Percentiles rank a stretch among this genome's conserved stretches.
These are phyloP conservation scores for Salvelinus sp. DNA, from an alignment of 2,113 vertebrate species.

Conservation along the genomic window DNA sequence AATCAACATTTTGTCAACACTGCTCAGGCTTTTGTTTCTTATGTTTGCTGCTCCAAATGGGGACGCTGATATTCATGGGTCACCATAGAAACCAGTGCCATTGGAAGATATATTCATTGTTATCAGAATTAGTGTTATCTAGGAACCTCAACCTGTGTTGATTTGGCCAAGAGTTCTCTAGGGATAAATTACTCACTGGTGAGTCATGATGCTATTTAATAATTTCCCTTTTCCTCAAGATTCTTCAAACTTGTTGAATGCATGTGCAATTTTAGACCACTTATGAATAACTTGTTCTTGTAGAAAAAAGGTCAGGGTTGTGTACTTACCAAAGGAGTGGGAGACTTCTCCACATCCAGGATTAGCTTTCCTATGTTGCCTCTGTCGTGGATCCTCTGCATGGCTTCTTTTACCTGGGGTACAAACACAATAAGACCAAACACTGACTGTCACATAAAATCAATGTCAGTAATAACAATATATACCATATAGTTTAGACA, in stretches of 20 bases:
- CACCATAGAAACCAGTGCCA: slow-evolving; percentile 50
- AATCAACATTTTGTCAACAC: not conserved
- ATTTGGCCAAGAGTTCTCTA: not conserved
- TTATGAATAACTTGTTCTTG: not conserved
- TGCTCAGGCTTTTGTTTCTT: not conserved
- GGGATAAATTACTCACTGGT: not conserved
- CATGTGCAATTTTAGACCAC: not conserved
- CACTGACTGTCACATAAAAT: not conserved
- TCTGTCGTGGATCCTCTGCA: slow-evolving; percentile 99
- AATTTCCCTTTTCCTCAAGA: not conserved
- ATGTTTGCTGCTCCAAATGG: not conserved
- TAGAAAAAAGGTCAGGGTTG: not conserved
- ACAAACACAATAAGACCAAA: slow-evolving; percentile 29
- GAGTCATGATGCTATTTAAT: not conserved
- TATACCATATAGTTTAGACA: not conserved
- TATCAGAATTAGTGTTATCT: slow-evolving; percentile 2
- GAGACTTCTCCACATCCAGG: slow-evolving; percentile 94
- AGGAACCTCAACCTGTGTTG: not conserved
- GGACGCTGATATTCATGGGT: slow-evolving; percentile 16
- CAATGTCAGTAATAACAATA: not conserved
- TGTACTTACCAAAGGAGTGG: slow-evolving; percentile 88
- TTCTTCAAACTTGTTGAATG: not conserved
- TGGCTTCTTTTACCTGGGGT: slow-evolving; percentile 94
- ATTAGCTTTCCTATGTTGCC: slow-evolving; percentile 98
- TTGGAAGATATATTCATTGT: slow-evolving; percentile 31